Evolutionary conservation across 2,797 vertebrate species (phyloP).

Genomic region (Tapirus indicus): DNA sequence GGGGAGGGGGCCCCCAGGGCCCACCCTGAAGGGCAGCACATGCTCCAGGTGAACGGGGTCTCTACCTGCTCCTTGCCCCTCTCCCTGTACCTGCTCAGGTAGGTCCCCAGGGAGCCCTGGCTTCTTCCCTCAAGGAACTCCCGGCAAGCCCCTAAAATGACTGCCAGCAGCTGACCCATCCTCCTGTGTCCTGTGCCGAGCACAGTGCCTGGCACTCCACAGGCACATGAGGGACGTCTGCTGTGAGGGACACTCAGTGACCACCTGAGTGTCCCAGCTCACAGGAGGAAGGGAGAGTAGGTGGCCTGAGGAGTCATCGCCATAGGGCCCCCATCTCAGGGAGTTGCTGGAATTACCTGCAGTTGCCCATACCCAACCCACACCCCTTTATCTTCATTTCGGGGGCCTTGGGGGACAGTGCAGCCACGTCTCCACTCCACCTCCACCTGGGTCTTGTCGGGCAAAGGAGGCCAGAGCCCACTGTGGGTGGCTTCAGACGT

Average conservation of each 20-base stretch:
- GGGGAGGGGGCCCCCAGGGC: neutral
- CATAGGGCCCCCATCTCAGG: neutral
- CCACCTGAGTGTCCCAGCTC: neutral
- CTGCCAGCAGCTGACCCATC: accelerated
- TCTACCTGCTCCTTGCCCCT: neutral
- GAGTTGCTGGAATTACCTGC: neutral
- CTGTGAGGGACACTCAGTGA: neutral
- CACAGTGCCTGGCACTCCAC: neutral
- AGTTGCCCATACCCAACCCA: neutral
- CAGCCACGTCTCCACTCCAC: neutral
- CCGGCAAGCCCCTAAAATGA: neutral
- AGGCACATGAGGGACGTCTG: accelerated
- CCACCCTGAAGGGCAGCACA: accelerated
- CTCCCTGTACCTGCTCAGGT: neutral
- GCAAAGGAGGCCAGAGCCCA: neutral
- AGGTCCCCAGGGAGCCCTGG: neutral
- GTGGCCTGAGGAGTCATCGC: neutral
- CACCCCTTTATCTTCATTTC: neutral
- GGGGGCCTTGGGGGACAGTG: neutral
- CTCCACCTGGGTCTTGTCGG: neutral
- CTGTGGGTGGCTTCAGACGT: neutral
- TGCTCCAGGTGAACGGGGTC: neutral
- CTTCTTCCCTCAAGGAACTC: neutral
- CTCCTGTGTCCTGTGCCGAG: neutral
- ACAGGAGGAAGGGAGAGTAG: neutral